Conservation (phyloP, 2,113 vertebrate species). For the Trogon melanurus region DNA sequence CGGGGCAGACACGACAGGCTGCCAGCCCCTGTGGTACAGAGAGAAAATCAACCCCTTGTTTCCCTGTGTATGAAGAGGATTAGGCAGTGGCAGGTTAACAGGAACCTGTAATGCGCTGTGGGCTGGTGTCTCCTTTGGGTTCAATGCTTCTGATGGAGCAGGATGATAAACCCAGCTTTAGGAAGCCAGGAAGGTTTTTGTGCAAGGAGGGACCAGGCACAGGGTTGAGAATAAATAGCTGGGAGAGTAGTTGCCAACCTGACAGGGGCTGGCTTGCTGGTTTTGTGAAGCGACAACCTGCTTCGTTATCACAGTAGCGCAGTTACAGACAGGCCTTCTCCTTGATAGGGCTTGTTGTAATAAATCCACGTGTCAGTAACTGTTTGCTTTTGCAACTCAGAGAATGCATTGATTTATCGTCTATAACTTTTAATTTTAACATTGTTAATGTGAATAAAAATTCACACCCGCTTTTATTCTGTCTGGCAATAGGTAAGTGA, state of each 20-base stretch:
- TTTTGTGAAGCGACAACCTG: neutral
- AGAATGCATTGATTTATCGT: neutral
- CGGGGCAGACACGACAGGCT: neutral
- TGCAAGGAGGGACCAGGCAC: neutral
- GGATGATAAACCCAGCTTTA: neutral
- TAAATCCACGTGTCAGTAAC: neutral
- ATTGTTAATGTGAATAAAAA: neutral
- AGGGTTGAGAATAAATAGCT: neutral
- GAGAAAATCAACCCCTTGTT: neutral
- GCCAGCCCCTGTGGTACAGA: neutral
- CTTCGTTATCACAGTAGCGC: neutral
- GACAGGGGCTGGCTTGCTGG: neutral
- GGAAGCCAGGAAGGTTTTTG: neutral
- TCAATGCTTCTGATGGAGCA: neutral
- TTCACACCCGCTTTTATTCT: neutral
- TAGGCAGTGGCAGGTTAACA: neutral
- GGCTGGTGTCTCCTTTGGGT: neutral
- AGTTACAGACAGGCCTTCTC: neutral
- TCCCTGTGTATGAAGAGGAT: rapidly evolving
- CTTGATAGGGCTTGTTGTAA: neutral
- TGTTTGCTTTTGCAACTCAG: neutral
- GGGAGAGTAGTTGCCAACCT: neutral
- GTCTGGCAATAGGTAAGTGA: neutral
- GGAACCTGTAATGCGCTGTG: neutral
- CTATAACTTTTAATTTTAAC: neutral